Base-by-base conservation (phyloP, 2,113 vertebrate species). In the Oreamnos americanus region DNA sequence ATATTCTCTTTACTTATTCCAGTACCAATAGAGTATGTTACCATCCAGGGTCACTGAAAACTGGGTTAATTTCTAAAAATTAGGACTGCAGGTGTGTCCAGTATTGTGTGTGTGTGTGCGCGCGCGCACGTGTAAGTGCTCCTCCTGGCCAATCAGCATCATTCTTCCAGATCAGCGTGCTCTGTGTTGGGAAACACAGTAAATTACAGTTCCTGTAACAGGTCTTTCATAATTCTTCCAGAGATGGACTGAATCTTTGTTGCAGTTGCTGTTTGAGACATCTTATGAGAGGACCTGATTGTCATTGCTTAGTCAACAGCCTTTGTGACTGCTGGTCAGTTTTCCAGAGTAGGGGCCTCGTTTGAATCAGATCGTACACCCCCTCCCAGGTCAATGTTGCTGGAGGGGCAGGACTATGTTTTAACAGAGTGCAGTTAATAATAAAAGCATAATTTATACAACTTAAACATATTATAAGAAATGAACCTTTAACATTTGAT, bases 371-470 rank as follows among this genome's bases (percentile, higher is more conserved):
- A 7, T 84, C 10, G 14, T 53, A 57, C 3, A 25, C 21, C 5
- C 2, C 6, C 33, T 16, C 3, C 55, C 5, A 12, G 16, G 14
- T 76, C 23, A 9, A 0, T 45, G n/a, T 43, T 26, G 9, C 19
- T 53, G 10, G 9, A 53, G 47, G 28, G 25, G 2, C 16, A 92
- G 15, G 9, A 1, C 23, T 25, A 7, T 28, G 5, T 28, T 36
- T 53, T 60, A 74, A 49, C 36, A 33, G 55, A 13, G 8, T 17
- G 39, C 3, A 39, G 71, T n/a, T 51, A 39, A 53, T 47, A 76
- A 39, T 13, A 1, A 16, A 57, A 39, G 7, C 8, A 28, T n/a
- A 33, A 55, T 30, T 76, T 53, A 78, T 43, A 82, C 17, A 33
- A 45, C 51, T 49, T 47, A 30, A 9, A 67, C 4, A 3, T 51